A percentile compares a stretch with the other conserved stretches of the same genome.
Conservation (phyloP, 2,888 invertebrate species). For the Galeruca laticollis region DNA sequence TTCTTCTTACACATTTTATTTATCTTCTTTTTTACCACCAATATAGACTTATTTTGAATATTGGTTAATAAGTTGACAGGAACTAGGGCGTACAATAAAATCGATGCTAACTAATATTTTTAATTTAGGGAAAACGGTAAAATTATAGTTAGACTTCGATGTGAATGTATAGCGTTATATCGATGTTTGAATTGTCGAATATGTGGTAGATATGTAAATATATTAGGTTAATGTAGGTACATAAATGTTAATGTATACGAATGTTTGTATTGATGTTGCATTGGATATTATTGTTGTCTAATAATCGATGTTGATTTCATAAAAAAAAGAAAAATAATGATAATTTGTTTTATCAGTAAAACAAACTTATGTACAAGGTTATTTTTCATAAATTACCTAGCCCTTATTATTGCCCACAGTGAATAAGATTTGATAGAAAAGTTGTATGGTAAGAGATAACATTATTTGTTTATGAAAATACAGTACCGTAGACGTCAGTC, state of each 20-base stretch:
- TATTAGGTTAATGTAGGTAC: not conserved
- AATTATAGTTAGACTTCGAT: not conserved
- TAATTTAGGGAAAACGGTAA: no score
- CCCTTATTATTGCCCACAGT: not conserved
- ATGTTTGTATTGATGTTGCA: constrained; percentile 13
- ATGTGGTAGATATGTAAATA: constrained; percentile 15
- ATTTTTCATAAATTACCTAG: not conserved
- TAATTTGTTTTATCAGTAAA: not conserved
- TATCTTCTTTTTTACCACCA: no score
- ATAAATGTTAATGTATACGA: constrained; percentile 15
- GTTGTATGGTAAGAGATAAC: no score
- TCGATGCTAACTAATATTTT: no score
- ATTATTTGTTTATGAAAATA: no score
- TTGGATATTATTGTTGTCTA: not conserved
- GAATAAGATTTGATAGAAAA: no score
- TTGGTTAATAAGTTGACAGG: no score
- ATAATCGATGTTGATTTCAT: not conserved
- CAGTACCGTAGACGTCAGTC: no score
- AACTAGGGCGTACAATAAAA: no score
- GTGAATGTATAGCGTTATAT: not conserved
- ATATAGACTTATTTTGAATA: no score
- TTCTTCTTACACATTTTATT: no score
- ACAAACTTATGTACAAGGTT: not conserved
- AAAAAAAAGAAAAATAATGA: not conserved
- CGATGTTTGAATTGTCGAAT: constrained; percentile 2